Conservation (phyloP, 2,888 invertebrate genomes). For the Dryobota labecula region DNA sequence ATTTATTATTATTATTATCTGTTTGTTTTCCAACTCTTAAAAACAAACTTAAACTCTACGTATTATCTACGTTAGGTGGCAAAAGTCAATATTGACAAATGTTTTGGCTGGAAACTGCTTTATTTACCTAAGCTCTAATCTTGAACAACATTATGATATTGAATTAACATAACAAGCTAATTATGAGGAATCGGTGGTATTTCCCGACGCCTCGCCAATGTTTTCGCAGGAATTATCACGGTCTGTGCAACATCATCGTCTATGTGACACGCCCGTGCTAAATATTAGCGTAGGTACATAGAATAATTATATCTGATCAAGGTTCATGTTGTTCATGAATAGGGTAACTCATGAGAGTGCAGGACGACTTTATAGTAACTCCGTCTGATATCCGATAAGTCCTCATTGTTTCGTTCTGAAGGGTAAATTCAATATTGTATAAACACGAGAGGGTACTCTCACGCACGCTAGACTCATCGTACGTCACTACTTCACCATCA, state of each 20-base stretch:
- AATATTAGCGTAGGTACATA: background rate
- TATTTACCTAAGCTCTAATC: conserved; percentile 1
- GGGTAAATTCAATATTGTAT: background rate
- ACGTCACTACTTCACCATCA: background rate
- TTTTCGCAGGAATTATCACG: conserved; percentile 21
- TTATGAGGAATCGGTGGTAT: background rate
- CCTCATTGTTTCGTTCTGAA: background rate
- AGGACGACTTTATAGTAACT: background rate
- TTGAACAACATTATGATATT: conserved; percentile 15
- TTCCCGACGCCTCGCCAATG: conserved; percentile 13
- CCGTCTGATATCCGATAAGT: background rate
- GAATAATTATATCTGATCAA: background rate
- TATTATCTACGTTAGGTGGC: background rate
- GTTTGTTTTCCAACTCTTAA: too few species aligned
- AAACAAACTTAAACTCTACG: too few species aligned
- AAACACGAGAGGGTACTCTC: background rate
- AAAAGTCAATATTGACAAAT: conserved; percentile 24
- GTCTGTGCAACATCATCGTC: background rate
- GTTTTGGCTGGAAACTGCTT: conserved; percentile 3
- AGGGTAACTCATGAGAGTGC: too few species aligned
- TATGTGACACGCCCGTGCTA: conserved; percentile 6
- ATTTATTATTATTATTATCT: too few species aligned
- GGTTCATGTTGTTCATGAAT: background rate
- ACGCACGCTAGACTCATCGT: background rate
- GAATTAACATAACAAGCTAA: conserved; percentile 21